Base-by-base conservation (phyloP, 2,888 invertebrate species). In the Aphodius granarius region DNA sequence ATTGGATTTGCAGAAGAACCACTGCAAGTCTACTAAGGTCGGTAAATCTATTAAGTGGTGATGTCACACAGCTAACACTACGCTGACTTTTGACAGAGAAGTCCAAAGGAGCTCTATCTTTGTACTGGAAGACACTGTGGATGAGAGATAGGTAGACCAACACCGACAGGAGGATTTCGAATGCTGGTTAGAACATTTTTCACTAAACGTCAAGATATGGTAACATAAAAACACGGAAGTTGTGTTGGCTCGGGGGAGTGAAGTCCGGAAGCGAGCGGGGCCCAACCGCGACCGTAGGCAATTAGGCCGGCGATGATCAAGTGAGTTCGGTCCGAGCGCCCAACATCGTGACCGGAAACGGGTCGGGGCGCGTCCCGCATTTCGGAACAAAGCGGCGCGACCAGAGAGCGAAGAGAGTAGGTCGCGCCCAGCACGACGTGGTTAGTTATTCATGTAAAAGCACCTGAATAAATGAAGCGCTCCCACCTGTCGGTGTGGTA, bases 391-490 rank as follows among this genome's bases (percentile, higher is more conserved):
- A 68, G 68, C 20, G 68, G 20, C 6, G n/a, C 68, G 21, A 20
- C 66, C 66, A 22, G 20, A 21, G 21, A 22, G 20, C 21, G n/a
- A n/a, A 22, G 20, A 9, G n/a, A 20, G 68, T 16, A 17, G 18
- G 66, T 1, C 68, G 21, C 21, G 6, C 20, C n/a, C 68, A 22
- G 68, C 68, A n/a, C 19, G 68, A 68, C 68, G 68, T n/a, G 22
- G 20, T 21, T 68, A 68, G 68, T 68, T 68, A 68, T 68, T 68
- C 68, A 68, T 68, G 68, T 68, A 68, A 68, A 68, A 20, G 68
- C 68, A 68, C 68, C 68, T 68, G 68, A 68, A 68, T 68, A 68
- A 68, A 68, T 68, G 68, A 68, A 68, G 68, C 68, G 68, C 68
- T 22, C 68, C 68, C 68, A 68, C 68, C 68, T 68, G 68, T 68